Percentiles rank a stretch among this genome's conserved stretches.
These are phyloP conservation scores for Acanthosepion pharaonis DNA, from an alignment of 2,888 invertebrate species.

Conservation along the genomic window DNA sequence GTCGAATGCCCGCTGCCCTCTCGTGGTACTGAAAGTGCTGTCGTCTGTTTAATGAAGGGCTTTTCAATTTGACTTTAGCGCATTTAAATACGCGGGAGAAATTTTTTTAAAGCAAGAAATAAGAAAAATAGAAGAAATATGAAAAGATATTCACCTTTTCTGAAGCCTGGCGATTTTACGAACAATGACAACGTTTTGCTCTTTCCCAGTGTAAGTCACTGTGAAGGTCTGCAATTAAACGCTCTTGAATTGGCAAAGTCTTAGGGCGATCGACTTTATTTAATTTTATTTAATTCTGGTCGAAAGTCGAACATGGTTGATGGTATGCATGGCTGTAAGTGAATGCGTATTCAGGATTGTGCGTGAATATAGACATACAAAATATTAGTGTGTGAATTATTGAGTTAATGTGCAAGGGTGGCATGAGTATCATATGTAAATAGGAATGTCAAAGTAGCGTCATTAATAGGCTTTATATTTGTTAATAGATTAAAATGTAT, in stretches of 20 bases:
- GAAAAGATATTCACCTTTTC: neutral
- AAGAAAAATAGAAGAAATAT: neutral
- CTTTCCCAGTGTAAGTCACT: neutral
- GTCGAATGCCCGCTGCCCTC: neutral
- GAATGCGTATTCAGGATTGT: neutral
- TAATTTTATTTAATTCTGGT: too few species aligned
- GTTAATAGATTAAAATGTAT: too few species aligned
- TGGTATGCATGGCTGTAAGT: neutral
- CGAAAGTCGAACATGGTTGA: too few species aligned
- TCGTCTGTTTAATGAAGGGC: neutral
- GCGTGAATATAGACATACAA: too few species aligned
- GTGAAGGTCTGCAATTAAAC: neutral
- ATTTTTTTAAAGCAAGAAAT: neutral
- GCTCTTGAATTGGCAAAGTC: too few species aligned
- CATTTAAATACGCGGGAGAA: neutral
- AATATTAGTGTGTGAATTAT: too few species aligned
- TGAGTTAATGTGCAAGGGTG: too few species aligned
- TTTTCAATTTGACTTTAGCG: neutral
- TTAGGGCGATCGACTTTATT: too few species aligned
- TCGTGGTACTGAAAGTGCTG: neutral
- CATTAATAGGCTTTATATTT: too few species aligned
- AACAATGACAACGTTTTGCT: neutral
- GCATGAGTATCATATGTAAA: too few species aligned
- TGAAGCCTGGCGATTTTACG: neutral
- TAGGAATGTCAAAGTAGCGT: too few species aligned